Evolutionary conservation across 2,888 invertebrate species (phyloP).

Genomic region (Agrilus mali): DNA sequence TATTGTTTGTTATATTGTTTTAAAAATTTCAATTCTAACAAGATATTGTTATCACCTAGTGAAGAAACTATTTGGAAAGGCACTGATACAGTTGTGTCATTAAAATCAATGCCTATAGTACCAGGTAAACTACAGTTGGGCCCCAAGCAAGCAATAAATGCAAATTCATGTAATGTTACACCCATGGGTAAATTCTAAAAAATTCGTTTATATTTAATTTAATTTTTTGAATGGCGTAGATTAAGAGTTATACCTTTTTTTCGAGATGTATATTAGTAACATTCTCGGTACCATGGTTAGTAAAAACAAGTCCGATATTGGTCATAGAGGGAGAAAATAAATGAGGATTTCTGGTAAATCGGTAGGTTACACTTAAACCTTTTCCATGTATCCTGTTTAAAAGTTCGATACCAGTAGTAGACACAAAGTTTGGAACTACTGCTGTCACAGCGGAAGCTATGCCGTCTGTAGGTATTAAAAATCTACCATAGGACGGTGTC

Average conservation of each 20-base stretch:
- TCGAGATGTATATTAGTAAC: conserved; percentile 57
- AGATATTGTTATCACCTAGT: conserved; percentile 30
- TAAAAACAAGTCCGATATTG: conserved; percentile 66
- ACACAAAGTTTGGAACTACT: conserved; percentile 47
- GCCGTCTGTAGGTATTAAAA: conserved; percentile 46
- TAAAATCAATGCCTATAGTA: conserved; percentile 79
- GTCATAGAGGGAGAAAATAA: conserved; percentile 72
- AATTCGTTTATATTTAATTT: conserved; percentile 1
- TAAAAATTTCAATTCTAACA: neutral
- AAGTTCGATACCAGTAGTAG: conserved; percentile 47
- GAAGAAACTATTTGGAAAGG: conserved; percentile 63
- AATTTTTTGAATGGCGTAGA: neutral
- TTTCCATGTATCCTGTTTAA: conserved; percentile 59
- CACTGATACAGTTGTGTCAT: conserved; percentile 82
- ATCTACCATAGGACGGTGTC: conserved; percentile 72
- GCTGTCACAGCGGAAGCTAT: conserved; percentile 37
- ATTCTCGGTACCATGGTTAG: conserved; percentile 54
- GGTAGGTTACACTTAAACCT: conserved; percentile 49
- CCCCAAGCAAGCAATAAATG: conserved; percentile 49
- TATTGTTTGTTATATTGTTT: conserved; percentile 1
- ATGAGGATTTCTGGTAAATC: conserved; percentile 70
- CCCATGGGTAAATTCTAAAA: conserved; percentile 50
- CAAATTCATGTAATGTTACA: conserved; percentile 64
- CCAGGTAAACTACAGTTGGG: conserved; percentile 51
- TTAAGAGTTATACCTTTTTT: conserved; percentile 48